Evolutionary conservation across 2,113 vertebrate species (phyloP), one percentile per base, ranked within the genome.

Genomic region (Empidonax traillii): DNA sequence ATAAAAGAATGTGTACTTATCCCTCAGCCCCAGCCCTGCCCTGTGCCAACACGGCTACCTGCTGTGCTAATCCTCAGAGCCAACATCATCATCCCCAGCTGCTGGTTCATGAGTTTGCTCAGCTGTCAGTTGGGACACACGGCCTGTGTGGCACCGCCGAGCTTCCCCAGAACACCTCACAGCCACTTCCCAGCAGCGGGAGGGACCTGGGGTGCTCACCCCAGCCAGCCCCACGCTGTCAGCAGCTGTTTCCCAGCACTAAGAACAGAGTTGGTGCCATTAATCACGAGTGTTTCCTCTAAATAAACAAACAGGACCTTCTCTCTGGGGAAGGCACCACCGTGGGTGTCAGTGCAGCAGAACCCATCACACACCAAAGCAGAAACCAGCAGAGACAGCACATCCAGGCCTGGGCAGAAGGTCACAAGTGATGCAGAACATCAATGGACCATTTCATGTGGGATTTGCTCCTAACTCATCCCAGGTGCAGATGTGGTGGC

Each of bases 1-100:
- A 97, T 95, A 96, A 97, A 92, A 96, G 95, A 97, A 97, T 95
- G 95, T 96, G 97, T 96, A 92, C 97, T 97, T 97, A 97, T 97
- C 98, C 97, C 93, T 88, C 87, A 73, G 97, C 97, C 97, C 96
- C 96, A 92, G 62, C 78, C 81, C 93, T 96, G 96, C 94, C 97
- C 97, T 92, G 88, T 79, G 93, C 97, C 92, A 96, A 77, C 71
- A 69, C 12, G 0, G 87, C 85, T 96, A 93, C 95, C 93, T 86
- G 89, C 94, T 95, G 97, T 55, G 94, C 93, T 96, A 95, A 96
- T 96, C 96, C 95, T 93, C 92, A 84, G 25, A 85, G 83, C 88
- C 94, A 96, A 92, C 8, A 96, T 24, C 94, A 97, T 63, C 96
- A 81, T 39, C 87, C 92, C 44, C 93, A 66, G 16, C 19, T 83